Conservation (phyloP, 2,888 invertebrate genomes). For the Polydrusus tereticollis region DNA sequence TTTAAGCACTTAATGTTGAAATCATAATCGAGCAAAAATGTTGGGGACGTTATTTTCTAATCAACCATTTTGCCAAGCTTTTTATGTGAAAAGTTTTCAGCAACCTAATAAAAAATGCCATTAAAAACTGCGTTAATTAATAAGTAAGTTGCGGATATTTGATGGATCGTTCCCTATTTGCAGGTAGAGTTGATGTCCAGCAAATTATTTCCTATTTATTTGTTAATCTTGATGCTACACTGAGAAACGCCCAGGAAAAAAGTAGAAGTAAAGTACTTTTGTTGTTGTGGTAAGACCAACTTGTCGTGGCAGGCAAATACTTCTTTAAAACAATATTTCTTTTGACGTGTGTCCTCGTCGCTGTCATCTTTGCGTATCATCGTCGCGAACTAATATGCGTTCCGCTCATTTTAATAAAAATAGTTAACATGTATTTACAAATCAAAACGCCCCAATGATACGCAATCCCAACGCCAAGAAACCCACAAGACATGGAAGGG, state of each 20-base stretch:
- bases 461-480: too few relatives aligned
- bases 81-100: constrained; percentile 5
- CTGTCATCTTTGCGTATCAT: too few relatives aligned
- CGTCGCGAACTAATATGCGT: too few relatives aligned
- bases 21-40: neutral
- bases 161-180: constrained; percentile 1
- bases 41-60: neutral
- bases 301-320: neutral
- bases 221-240: neutral
- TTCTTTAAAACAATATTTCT: too few relatives aligned
- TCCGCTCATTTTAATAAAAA: too few relatives aligned
- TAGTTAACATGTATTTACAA: too few relatives aligned
- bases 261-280: too few relatives aligned
- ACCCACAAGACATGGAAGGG: too few relatives aligned
- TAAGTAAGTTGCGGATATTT: neutral
- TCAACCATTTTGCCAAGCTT: neutral
- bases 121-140: constrained; percentile 14
- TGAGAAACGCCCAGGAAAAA: neutral
- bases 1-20: too few relatives aligned
- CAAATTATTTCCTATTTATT: neutral
- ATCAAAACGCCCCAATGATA: too few relatives aligned
- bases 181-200: neutral
- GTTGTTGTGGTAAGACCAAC: too few relatives aligned
- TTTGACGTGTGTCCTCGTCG: too few relatives aligned
- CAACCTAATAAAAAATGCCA: constrained; percentile 11